Conservation (phyloP, 2,888 invertebrate genomes). For the Lottia gigantea region DNA sequence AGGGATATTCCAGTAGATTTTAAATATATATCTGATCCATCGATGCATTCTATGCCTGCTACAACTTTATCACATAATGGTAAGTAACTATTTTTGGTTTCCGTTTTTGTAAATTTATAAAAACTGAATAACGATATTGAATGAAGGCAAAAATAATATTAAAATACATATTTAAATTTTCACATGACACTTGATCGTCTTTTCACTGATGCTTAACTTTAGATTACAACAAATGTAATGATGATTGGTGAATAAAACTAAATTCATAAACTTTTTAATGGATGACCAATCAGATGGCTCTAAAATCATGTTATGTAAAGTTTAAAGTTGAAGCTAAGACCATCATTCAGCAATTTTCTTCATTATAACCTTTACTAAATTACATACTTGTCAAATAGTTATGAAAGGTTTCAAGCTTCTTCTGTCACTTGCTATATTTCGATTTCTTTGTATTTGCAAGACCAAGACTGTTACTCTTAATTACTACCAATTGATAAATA, state of each 20-base stretch:
- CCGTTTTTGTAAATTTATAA: background rate
- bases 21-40: constrained; percentile 99
- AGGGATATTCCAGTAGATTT: constrained; percentile 85
- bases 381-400: too few relatives aligned
- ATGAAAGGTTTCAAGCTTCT: too few relatives aligned
- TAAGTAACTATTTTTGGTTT: constrained; percentile 39
- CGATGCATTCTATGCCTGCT: constrained; percentile 99
- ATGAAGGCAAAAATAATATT: background rate
- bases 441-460: too few relatives aligned
- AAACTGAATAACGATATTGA: background rate
- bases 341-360: too few relatives aligned
- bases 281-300: too few relatives aligned
- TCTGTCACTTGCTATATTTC: too few relatives aligned
- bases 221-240: too few relatives aligned
- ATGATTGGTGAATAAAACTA: too few relatives aligned
- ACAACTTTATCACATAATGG: constrained; percentile 94
- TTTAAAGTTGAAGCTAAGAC: background rate
- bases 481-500: too few relatives aligned
- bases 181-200: background rate
- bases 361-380: too few relatives aligned
- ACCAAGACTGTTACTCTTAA: too few relatives aligned
- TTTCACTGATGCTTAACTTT: background rate
- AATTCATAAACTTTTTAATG: too few relatives aligned
- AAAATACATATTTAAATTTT: background rate
- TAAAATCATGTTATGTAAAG: background rate